Base-by-base conservation (phyloP, 2,888 invertebrate genomes). In the Acleris emargana region DNA sequence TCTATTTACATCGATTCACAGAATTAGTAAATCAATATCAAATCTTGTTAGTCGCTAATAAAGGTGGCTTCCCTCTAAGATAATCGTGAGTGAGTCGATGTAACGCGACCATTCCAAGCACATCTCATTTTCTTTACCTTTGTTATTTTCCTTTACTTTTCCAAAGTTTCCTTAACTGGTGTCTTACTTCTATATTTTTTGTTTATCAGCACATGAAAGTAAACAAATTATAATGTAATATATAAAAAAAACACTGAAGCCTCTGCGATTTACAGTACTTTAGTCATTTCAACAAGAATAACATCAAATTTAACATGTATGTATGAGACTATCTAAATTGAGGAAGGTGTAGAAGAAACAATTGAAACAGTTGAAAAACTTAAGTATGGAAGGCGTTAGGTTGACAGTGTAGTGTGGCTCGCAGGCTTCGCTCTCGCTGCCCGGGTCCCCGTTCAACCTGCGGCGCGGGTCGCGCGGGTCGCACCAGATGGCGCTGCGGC, bases 401-500 rank as follows among this genome's bases (percentile, higher is more conserved):
- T 25, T 82, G 71, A 82, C 71, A 62, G 66, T 55, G 69, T 67
- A 69, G 79, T 75, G 83, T 76, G 72, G 66, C 64, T 77, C 77
- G 81, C 95, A 99, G 98, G 97, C 98, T 84, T 99, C 98, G 91
- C 95, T 98, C 88, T 99, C 98, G 91, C 95, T 99, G 86, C 99
- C 99, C 80, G 98, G 98, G 79, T 99, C 99, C 77, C 99, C 99
- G 78, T 98, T 98, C 95, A 97, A 97, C 93, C 94, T 96, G 80
- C 96, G 98, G 71, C 95, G 98, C 76, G 97, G 97, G 74, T 97
- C 97, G 79, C 95, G 97, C 76, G 97, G 97, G 75, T 98, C 97
- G 80, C 98, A 98, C 88, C 97, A 98, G 93, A 97, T 97, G 94
- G 96, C 97, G 75, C 93, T 97, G 87, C 95, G 97, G 77, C 91